Evolutionary conservation across 92 coral and sea anemone genomes (phyloP).

Genomic region (Epizoanthus rinbou): DNA sequence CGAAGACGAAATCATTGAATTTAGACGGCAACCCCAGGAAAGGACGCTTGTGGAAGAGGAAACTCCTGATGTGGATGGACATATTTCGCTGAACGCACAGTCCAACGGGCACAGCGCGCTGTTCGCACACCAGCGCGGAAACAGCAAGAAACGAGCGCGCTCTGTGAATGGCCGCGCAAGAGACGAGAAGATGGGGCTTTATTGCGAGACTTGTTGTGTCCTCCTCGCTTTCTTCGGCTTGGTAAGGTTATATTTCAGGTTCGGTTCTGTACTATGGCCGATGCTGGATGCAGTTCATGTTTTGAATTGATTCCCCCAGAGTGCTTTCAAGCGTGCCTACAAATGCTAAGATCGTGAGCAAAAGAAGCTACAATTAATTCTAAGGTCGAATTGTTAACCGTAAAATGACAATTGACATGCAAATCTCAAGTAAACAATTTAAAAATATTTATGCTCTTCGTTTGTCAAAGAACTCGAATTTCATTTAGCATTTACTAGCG

Average conservation of each 20-base stretch:
- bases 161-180: slow-evolving; percentile 26
- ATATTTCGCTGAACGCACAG: slow-evolving; percentile 11
- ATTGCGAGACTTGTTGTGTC: slow-evolving; percentile 62
- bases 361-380: too few relatives aligned
- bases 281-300: too few relatives aligned
- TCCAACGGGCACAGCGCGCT: slow-evolving; percentile 29
- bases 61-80: neutral
- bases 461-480: too few relatives aligned
- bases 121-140: neutral
- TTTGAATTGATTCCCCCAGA: too few relatives aligned
- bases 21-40: slow-evolving; percentile 58
- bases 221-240: slow-evolving; percentile 81
- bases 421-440: too few relatives aligned
- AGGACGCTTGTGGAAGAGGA: neutral
- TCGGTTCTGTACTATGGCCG: neutral
- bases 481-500: too few relatives aligned
- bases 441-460: too few relatives aligned
- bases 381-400: too few relatives aligned
- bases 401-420: too few relatives aligned
- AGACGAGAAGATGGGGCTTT: slow-evolving; percentile 49
- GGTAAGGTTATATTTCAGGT: slow-evolving; percentile 59
- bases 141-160: slow-evolving; percentile 40
- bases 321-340: too few relatives aligned
- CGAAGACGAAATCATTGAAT: slow-evolving; percentile 91
- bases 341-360: too few relatives aligned